Base-by-base conservation (phyloP, 2,888 invertebrate species). In the Scrobipalpa costella region DNA sequence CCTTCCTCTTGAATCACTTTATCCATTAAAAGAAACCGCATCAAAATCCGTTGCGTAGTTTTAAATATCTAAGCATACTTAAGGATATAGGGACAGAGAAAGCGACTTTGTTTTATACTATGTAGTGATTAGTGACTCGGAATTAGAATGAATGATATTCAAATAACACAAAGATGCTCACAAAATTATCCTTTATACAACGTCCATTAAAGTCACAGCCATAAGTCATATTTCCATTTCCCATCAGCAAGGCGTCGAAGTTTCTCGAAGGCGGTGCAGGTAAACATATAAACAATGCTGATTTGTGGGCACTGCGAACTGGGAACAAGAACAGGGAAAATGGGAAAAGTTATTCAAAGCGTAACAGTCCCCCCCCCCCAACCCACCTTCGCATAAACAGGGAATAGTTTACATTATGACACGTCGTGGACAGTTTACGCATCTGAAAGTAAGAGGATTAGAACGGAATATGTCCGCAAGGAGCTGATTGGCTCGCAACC, bases 261-360 rank as follows among this genome's bases (percentile, higher is more conserved):
- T 58, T 44, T 40, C 40, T 38, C 58, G 15, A 7, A 55, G 55
- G 55, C 11, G 55, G 34, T 55, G 55, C 55, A 55, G 55, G 55
- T 55, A 55, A 55, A 55, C 55, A 55, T 55, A 55, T 55, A 55
- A 55, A 55, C 55, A 66, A 69, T 34, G 34, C 34, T 49, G 50
- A 49, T 61, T 61, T 61, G 66, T 62, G 61, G 38, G 40, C 11
- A 13, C 40, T 38, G 38, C 11, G 38, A 38, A 38, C 7, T 13
- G 13, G 13, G 13, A 13, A 40, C 13, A 13, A 3, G 55, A 57
- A 63, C 65, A 67, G 68, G 71, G 68, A 71, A 71, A 78, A 78
- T 73, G 72, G 67, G 71, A 75, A 78, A 80, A 77, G 74, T 79
- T 80, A 75, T 79, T 77, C 67, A 68, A 62, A 66, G 67, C 47